These are phyloP conservation scores for Hylyphantes graminicola DNA, from an alignment of 1,140 invertebrate species.

Conservation along the genomic window DNA sequence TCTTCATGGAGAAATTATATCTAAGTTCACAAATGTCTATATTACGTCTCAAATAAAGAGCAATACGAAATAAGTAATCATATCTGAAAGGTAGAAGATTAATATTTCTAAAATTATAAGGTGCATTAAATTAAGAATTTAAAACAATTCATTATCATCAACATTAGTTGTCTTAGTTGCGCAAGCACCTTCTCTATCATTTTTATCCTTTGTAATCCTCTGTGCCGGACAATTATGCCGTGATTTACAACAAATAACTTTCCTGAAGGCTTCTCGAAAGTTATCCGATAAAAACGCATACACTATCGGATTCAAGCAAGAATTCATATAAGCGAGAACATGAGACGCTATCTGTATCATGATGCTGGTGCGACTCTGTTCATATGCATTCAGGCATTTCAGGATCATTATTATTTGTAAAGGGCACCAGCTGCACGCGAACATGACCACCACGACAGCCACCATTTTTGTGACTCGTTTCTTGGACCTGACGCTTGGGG, in stretches of 20 bases:
- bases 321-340: constrained; percentile 94
- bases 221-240: not conserved
- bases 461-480: constrained; percentile 93
- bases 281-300: constrained; percentile 92
- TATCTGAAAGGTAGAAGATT: too few species aligned
- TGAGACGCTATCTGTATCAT: constrained; percentile 85
- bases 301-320: constrained; percentile 93
- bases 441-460: constrained; percentile 93
- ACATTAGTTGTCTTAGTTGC: constrained; percentile 56
- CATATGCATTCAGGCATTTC: constrained; percentile 80
- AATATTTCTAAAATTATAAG: too few species aligned
- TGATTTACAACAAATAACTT: constrained; percentile 68
- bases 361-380: constrained; percentile 74
- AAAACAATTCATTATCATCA: constrained; percentile 29
- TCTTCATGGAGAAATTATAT: too few species aligned
- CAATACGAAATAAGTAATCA: too few species aligned
- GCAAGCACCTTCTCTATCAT: constrained; percentile 47
- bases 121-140: too few species aligned
- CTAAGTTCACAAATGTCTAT: too few species aligned
- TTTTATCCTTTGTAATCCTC: constrained; percentile 1
- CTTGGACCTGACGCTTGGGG: constrained; percentile 84
- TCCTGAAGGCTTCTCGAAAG: constrained; percentile 84
- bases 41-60: too few species aligned
- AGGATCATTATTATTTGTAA: constrained; percentile 87
- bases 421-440: constrained; percentile 95